These are phyloP conservation scores for silkworm (Bombyx mori) DNA, from an alignment of 1,140 invertebrate species.

Conservation along the genomic window DNA sequence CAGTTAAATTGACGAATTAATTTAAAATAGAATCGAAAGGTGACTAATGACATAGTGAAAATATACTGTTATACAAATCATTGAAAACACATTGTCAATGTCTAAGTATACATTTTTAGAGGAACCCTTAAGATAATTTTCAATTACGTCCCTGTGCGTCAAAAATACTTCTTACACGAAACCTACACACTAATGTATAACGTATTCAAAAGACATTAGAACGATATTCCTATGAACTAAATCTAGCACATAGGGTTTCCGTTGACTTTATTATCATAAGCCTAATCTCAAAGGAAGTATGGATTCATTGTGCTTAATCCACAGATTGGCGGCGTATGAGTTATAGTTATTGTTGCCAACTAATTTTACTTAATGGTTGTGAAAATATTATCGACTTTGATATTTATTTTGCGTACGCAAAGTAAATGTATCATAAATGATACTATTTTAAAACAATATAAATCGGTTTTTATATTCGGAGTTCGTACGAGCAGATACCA, in stretches of 20 bases:
- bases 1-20: too few species aligned
- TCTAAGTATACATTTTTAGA: too few species aligned
- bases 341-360: slow-evolving; percentile 5
- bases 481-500: too few species aligned
- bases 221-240: not conserved
- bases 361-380: not conserved
- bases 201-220: not conserved
- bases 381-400: too few species aligned
- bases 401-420: too few species aligned
- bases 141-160: not conserved
- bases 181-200: not conserved
- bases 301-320: slow-evolving; percentile 3
- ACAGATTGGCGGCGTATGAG: slow-evolving; percentile 5
- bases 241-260: slow-evolving; percentile 3
- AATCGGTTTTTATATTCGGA: too few species aligned
- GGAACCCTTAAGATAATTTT: not conserved
- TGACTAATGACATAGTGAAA: too few species aligned
- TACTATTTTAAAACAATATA: too few species aligned
- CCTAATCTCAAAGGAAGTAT: slow-evolving; percentile 7
- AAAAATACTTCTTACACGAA: not conserved
- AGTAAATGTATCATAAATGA: too few species aligned
- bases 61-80: too few species aligned
- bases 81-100: too few species aligned
- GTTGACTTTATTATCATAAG: slow-evolving; percentile 8
- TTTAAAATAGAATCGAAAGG: too few species aligned